Evolutionary conservation across 64 coral and sea anemone species (phyloP), one percentile per base, ranked within the genome.

Genomic region (Pachyseris speciosa): DNA sequence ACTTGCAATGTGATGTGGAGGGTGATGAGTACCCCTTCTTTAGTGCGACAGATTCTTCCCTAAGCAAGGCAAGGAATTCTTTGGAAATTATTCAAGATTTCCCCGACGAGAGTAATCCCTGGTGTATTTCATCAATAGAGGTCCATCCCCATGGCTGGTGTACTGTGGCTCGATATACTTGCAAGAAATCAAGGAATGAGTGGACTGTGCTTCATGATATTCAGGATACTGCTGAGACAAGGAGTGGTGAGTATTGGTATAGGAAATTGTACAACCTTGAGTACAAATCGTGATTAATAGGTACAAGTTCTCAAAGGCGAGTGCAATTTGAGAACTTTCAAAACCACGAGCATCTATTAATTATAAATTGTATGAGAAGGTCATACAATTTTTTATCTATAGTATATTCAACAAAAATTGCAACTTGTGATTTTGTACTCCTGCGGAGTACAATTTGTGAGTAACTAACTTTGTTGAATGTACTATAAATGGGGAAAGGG

Each of bases 201-300:
- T 99, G 93, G 63, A 99, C 97, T 60, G 85, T 94, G 16, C 70
- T 99, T 22, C 93, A 99, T 99, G 97, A 99, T 64, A 73, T 99
- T 64, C 97, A 99, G 67, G 24, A 81, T 26, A 11, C 63, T 13
- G 51, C 53, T 27, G 77, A 81, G 16, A 1, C 2, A 1, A 81
- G 31, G 29, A 11, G 1, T 61, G 77, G 77, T 81, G 27, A 40
- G 77, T 28, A 7, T 65, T 19, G 17, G 33, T 19, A 38, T 0
- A 72, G 69, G 66, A 37, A 19, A 7, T n/a, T 19, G 3, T 65
- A 6, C 61, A 31, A 65, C 4, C 6, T n/a, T n/a, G n/a, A n/a
- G n/a, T n/a, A n/a, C n/a, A n/a, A n/a, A n/a, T n/a, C n/a, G n/a
- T n/a, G n/a, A n/a, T n/a, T n/a, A n/a, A n/a, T n/a, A n/a, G n/a